Evolutionary conservation across 1,140 invertebrate species (phyloP).

Genomic region (Penaeus chinensis): DNA sequence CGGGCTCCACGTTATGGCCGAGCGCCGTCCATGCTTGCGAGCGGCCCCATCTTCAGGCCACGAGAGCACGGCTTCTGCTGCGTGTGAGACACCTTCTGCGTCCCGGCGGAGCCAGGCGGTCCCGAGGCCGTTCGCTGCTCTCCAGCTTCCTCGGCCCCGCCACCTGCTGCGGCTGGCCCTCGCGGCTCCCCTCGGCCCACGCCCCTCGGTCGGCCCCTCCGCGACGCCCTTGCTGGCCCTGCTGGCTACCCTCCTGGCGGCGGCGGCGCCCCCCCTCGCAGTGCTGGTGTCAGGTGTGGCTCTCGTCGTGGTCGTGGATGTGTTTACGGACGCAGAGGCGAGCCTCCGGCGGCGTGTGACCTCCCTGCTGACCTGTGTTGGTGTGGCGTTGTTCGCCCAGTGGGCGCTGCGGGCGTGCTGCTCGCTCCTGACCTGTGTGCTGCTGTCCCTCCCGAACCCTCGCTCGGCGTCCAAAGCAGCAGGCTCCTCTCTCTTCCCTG

Average conservation of each 20-base stretch:
- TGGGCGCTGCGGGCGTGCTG: background rate
- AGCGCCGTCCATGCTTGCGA: constrained; percentile 5
- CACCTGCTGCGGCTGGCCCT: background rate
- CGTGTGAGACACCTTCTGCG: background rate
- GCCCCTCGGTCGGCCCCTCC: background rate
- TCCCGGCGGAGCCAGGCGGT: background rate
- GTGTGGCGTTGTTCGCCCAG: background rate
- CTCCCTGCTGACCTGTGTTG: too few species aligned
- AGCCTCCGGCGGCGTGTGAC: too few species aligned
- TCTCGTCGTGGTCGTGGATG: too few species aligned
- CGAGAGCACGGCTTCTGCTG: background rate
- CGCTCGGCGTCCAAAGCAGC: too few species aligned
- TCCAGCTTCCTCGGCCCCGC: too few species aligned
- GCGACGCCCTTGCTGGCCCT: background rate
- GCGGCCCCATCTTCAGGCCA: background rate
- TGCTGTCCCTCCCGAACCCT: too few species aligned
- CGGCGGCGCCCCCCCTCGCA: background rate
- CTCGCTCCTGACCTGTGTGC: background rate
- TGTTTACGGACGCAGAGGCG: too few species aligned
- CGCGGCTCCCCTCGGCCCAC: background rate
- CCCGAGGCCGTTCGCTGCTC: too few species aligned
- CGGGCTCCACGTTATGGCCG: constrained; percentile 3
- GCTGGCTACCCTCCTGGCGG: background rate
- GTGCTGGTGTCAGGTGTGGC: background rate
- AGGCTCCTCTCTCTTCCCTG: too few species aligned